Evolutionary conservation across 1,140 invertebrate genomes (phyloP), one percentile per base, ranked within the genome.

Genomic region (Drosophila kurseongensis): DNA sequence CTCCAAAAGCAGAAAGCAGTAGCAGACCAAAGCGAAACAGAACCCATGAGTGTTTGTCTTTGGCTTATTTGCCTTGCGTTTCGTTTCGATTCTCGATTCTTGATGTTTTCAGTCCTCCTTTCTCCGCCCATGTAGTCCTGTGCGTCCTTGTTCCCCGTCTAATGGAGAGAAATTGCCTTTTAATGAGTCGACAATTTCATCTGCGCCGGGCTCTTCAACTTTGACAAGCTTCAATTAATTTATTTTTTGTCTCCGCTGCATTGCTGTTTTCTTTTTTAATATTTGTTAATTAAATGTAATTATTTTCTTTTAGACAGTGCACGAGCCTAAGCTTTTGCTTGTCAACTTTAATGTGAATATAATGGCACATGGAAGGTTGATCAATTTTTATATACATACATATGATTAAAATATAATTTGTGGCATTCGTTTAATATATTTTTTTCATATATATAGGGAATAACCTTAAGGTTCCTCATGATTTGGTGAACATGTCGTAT

Each of bases 151-250:
- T 32, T 14, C 48, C 48, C 45, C 40, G 68, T 59, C 67, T 86
- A 86, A 86, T 88, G 79, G 79, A 86, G 75, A 86, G 60, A 86
- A 86, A 86, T 86, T 67, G 83, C 58, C 71, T 88, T 86, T 88
- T 86, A 86, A 86, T 86, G 83, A 86, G 83, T 73, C 79, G 83
- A 75, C 78, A 86, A 85, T 77, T 82, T 88, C 68, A 82, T 78
- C 82, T 78, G 45, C 35, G 16, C 57, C 27, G 23, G 54, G 57
- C 56, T 51, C 45, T 14, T 61, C 66, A 42, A 47, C 59, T 60
- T 68, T 65, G 68, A 63, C 76, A 56, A 61, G 67, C 35, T 51
- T 74, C 52, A 58, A 75, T 75, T 75, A 66, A 50, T 74, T 47
- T 44, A 35, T 52, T 67, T 68, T 41, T 38, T 40, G 9, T 6